Base-by-base conservation (phyloP, 2,888 invertebrate genomes). In the Galerucella calmariensis region DNA sequence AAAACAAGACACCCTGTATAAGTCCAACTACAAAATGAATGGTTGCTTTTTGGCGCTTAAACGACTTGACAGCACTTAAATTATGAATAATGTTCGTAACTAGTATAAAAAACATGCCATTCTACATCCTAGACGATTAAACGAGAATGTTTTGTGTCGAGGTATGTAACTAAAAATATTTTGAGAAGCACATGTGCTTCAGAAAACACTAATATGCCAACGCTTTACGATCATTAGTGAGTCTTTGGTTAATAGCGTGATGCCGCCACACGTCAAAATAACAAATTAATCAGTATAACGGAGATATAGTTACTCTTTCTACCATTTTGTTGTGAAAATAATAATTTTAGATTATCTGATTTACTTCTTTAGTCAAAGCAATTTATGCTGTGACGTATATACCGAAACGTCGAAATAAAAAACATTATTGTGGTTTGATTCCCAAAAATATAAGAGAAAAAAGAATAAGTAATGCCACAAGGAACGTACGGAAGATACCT, bases 231-330 rank as follows among this genome's bases (percentile, higher is more conserved):
- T 84, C 84, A 84, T 85, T 85, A 85, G 83, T 81, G 83, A 80
- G 82, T 84, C 82, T 82, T 82, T 84, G 84, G 86, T 85, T 87
- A 87, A 87, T 87, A 86, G 87, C 84, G 83, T 84, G 84, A 87
- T 87, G 87, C 86, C 85, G 84, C 84, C 82, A 67, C 83, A 83
- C 82, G 87, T 87, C 87, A 87, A 87, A 87, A 87, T 87, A 87
- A 87, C 85, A 83, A 86, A 87, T 87, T 87, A 87, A 87, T 87
- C 87, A 87, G 83, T 84, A 53, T 65, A 75, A 67, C 69, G 66
- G 62, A 62, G 71, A n/a, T 75, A 65, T 56, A 56, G 56, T 20
- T 68, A 62, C 56, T 48, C 56, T 74, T 63, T 59, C 68, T 16
- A 56, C 56, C n/a, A 20, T n/a, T 16, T 56, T 56, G 56, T 56